Evolutionary conservation across 2,888 invertebrate genomes (phyloP), one percentile per base, ranked within the genome.

Genomic region (Dasysyrphus tricinctus): DNA sequence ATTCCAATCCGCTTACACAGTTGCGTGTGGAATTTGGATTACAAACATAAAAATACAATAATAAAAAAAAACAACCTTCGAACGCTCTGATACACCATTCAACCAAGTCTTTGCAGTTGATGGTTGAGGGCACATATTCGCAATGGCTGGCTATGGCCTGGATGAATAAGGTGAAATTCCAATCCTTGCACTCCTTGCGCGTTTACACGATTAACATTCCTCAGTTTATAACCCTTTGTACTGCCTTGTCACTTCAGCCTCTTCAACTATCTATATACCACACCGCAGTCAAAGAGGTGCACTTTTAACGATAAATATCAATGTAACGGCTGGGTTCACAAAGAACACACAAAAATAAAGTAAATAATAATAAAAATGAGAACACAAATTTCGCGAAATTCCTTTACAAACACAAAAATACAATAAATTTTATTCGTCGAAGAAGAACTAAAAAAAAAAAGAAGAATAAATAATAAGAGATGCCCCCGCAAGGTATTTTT

Each of bases 191-290:
- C 85, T 86, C 77, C 77, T 86, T 81, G 78, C 85, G 74, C 85
- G 24, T 81, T 81, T 81, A 81, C 78, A 74, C 85, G 85, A 81
- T 86, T 86, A 86, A 86, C 54, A 81, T 86, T 86, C 85, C 85
- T 44, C n/a, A 78, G 77, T 86, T 78, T 81, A 81, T 78, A 65
- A 59, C 85, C 61, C 70, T 80, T 73, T 59, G 49, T 37, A 49
- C 8, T 47, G 11, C n/a, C 29, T 16, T 42, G 8, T 29, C 34
- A 7, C 5, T 5, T 16, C 16, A n/a, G 11, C 57, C 49, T 65
- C 47, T 34, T 44, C 42, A 34, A 11, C 65, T 5, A 16, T n/a
- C 37, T 49, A 12, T 24, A 16, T 29, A 24, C 24, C 57, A 57
- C n/a, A 57, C n/a, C 37, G 37, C 29, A 57, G 39, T 39, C 59